Percentiles rank a stretch among this genome's conserved stretches.
Evolutionary conservation across 2,888 invertebrate species (phyloP).

Genomic region (Smittia sp.): DNA sequence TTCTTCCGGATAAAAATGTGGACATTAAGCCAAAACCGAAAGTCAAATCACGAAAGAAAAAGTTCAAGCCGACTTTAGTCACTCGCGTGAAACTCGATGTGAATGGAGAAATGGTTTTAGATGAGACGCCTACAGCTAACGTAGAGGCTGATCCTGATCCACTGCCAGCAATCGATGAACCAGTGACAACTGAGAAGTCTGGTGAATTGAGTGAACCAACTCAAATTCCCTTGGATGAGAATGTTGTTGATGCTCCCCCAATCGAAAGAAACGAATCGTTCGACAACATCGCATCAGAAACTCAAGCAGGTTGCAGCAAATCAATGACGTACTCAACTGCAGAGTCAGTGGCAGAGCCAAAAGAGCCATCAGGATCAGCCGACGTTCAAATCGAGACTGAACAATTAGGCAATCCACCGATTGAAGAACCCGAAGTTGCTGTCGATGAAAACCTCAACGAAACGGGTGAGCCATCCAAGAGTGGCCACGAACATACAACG

Average conservation of each 20-base stretch:
- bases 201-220: too few relatives aligned
- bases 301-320: not conserved
- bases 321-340: too few relatives aligned
- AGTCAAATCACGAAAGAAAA: not conserved
- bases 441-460: not conserved
- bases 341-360: too few relatives aligned
- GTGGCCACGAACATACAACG: too few relatives aligned
- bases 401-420: not conserved
- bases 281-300: not conserved
- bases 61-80: conserved; percentile 59
- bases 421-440: not conserved
- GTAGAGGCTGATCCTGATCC: not conserved
- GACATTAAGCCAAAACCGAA: not conserved
- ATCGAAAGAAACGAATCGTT: too few relatives aligned
- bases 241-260: too few relatives aligned
- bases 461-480: not conserved
- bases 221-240: too few relatives aligned
- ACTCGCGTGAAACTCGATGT: conserved; percentile 84
- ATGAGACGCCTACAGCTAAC: conserved; percentile 59
- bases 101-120: conserved; percentile 79
- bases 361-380: not conserved
- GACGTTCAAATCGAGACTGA: not conserved
- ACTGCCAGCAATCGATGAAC: too few relatives aligned
- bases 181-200: too few relatives aligned
- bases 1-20: not conserved